These are phyloP conservation scores for Ectobius pallidus DNA, from an alignment of 2,888 invertebrate species.

Conservation along the genomic window DNA sequence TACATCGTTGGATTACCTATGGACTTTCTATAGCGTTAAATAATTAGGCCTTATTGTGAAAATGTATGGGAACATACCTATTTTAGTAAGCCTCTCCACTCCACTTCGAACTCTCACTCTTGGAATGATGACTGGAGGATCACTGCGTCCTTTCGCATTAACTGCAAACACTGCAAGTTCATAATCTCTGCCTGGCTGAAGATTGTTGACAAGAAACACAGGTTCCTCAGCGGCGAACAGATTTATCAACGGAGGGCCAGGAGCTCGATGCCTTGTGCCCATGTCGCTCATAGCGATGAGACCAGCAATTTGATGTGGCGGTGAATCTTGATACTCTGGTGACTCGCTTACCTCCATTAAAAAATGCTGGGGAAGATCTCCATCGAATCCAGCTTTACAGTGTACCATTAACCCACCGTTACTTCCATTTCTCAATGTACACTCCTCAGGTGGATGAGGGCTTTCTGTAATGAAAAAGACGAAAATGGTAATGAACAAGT, in stretches of 20 bases:
- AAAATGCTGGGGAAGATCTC: constrained; percentile 82
- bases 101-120: constrained; percentile 59
- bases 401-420: constrained; percentile 67
- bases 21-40: too few relatives aligned
- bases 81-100: constrained; percentile 47
- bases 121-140: constrained; percentile 77
- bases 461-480: constrained; percentile 62
- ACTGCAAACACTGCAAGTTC: constrained; percentile 80
- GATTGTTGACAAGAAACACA: constrained; percentile 69
- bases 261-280: background rate
- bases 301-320: constrained; percentile 49
- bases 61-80: too few relatives aligned
- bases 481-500: background rate
- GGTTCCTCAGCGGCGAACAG: constrained; percentile 52
- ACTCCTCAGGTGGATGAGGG: constrained; percentile 78
- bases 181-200: constrained; percentile 77
- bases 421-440: constrained; percentile 71
- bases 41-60: too few relatives aligned
- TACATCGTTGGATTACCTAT: too few relatives aligned
- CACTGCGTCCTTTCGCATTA: constrained; percentile 87
- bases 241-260: constrained; percentile 29
- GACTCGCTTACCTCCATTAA: constrained; percentile 70
- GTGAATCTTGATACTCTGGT: constrained; percentile 41
- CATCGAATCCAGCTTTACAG: constrained; percentile 80
- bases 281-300: constrained; percentile 26